Percentiles rank a stretch among this genome's conserved stretches.
Evolutionary conservation across 2,113 vertebrate genomes (phyloP).

Genomic region (Malurus alboscapulatus): DNA sequence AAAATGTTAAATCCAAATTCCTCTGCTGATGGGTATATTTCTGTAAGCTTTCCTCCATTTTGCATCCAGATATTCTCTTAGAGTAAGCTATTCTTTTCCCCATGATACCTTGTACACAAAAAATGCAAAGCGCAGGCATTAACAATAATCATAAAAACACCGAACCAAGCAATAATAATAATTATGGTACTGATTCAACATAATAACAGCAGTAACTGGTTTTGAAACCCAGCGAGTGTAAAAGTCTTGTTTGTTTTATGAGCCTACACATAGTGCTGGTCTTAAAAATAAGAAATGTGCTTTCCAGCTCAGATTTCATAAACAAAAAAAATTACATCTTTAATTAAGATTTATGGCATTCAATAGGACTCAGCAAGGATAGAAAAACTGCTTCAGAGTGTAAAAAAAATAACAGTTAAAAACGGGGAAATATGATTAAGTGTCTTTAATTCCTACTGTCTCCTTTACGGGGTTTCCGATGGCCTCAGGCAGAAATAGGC

Average conservation of each 20-base stretch:
- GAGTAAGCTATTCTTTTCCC: neutral
- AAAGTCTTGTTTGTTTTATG: conserved; percentile 74
- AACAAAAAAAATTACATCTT: conserved; percentile 66
- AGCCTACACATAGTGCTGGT: conserved; percentile 51
- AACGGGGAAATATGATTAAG: conserved; percentile 75
- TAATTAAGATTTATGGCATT: conserved; percentile 77
- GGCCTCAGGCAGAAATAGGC: conserved; percentile 73
- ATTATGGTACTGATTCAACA: conserved; percentile 48
- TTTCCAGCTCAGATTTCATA: conserved; percentile 71
- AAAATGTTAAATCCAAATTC: neutral
- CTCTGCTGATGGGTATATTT: neutral
- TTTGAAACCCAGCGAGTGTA: conserved; percentile 61
- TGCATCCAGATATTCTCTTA: neutral
- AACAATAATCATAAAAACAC: conserved; percentile 54
- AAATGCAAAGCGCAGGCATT: conserved; percentile 43
- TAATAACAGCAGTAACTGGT: conserved; percentile 63
- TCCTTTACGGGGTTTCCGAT: conserved; percentile 65
- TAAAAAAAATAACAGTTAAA: conserved; percentile 74
- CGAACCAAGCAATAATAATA: conserved; percentile 62
- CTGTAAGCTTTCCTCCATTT: neutral
- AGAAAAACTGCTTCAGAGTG: conserved; percentile 67
- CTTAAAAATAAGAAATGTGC: conserved; percentile 71
- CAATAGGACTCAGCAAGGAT: conserved; percentile 51
- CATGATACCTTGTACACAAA: neutral
- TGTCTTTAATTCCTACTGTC: conserved; percentile 76